phyloP scores from a whole-genome alignment of 2,797 vertebrate genomes.

The Pipistrellus pipistrellus region DNA sequence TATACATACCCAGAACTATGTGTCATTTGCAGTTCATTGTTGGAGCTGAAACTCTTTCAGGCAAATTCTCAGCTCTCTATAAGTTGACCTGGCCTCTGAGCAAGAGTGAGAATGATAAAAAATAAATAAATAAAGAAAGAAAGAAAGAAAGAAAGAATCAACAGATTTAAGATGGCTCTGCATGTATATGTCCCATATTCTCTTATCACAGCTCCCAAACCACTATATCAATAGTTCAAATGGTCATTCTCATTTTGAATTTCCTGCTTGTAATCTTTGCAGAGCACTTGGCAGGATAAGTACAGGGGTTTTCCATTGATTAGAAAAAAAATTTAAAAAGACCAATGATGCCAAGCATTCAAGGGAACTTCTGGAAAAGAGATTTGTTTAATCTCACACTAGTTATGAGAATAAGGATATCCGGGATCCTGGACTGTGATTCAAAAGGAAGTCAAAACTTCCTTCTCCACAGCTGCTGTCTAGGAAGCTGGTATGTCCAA shows the following conservation, averaged over 20 bases:
- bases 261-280: constrained; percentile 63
- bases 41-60: constrained; percentile 51
- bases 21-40: background rate
- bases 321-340: background rate
- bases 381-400: constrained; percentile 50
- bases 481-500: constrained; percentile 31
- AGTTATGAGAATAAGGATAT: constrained; percentile 50
- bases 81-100: background rate
- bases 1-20: background rate
- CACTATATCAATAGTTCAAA: background rate
- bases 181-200: background rate
- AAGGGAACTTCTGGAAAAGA: constrained; percentile 34
- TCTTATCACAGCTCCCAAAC: background rate
- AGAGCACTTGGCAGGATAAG: constrained; percentile 55
- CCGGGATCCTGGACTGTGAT: background rate
- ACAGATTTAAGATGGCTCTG: background rate
- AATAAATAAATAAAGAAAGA: background rate
- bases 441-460: constrained; percentile 63
- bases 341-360: background rate
- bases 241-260: constrained; percentile 25
- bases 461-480: constrained; percentile 25
- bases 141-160: background rate
- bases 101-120: constrained; percentile 5
- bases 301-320: constrained; percentile 21
- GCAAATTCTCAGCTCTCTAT: constrained; percentile 26